phyloP scores from a whole-genome alignment of 2,888 invertebrate genomes.

The Chelonus formosanus region DNA sequence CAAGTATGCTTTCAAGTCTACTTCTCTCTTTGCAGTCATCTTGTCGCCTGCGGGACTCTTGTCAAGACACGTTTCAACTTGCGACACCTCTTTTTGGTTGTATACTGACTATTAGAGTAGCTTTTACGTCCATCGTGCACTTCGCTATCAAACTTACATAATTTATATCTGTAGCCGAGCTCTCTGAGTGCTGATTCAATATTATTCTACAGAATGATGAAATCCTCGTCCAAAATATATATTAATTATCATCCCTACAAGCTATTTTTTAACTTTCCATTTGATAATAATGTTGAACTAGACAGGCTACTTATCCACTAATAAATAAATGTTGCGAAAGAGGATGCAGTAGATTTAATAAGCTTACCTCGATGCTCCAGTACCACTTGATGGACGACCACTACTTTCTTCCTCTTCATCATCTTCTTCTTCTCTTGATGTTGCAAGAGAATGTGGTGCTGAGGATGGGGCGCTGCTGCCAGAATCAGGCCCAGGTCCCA shows the following conservation, averaged over 20 bases:
- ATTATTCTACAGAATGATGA: too few species aligned
- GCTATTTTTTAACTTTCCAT: too few species aligned
- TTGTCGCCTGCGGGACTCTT: conserved; percentile 21
- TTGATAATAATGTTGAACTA: too few species aligned
- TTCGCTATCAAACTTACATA: not conserved
- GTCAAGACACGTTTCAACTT: conserved; percentile 18
- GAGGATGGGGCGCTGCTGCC: conserved; percentile 63
- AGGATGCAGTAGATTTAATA: not conserved
- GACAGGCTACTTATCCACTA: too few species aligned
- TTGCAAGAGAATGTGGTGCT: conserved; percentile 69
- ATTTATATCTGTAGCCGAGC: too few species aligned
- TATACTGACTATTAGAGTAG: conserved; percentile 1
- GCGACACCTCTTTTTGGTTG: conserved; percentile 8
- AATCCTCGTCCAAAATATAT: too few species aligned
- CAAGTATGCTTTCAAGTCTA: conserved; percentile 17
- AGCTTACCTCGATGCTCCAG: conserved; percentile 59
- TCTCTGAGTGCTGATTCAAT: too few species aligned
- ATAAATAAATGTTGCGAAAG: too few species aligned
- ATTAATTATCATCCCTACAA: too few species aligned
- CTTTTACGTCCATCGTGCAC: not conserved
- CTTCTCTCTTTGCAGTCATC: conserved; percentile 6
- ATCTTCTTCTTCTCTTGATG: conserved; percentile 74
- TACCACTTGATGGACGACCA: conserved; percentile 55
- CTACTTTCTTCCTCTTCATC: conserved; percentile 69
- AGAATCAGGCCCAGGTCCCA: conserved; percentile 63